Evolutionary conservation across 1,140 invertebrate species (phyloP).

Genomic region (Drosophila parabipectinata): DNA sequence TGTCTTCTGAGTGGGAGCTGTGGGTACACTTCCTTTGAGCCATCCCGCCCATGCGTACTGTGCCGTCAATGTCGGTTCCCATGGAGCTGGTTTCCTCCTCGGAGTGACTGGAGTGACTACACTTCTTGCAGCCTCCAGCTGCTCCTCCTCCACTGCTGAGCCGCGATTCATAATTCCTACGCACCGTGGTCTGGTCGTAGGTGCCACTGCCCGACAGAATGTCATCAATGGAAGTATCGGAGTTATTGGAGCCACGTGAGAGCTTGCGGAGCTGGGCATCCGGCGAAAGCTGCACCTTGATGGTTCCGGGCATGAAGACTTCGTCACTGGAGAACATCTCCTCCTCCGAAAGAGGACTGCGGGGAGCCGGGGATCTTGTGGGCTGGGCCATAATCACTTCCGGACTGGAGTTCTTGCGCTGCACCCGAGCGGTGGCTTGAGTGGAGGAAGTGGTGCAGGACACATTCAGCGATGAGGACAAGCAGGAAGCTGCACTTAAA

Average conservation of each 20-base stretch:
- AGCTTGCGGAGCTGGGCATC: conserved; percentile 85
- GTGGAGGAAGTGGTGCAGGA: conserved; percentile 74
- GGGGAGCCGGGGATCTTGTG: conserved; percentile 85
- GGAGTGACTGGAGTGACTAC: conserved; percentile 87
- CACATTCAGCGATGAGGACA: conserved; percentile 81
- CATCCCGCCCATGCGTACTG: conserved; percentile 89
- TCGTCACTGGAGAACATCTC: conserved; percentile 87
- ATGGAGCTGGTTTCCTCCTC: conserved; percentile 88
- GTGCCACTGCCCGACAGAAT: conserved; percentile 85
- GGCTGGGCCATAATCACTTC: conserved; percentile 86
- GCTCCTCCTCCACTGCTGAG: conserved; percentile 80
- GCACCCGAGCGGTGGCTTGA: conserved; percentile 55
- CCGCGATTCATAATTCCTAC: conserved; percentile 75
- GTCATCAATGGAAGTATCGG: conserved; percentile 87
- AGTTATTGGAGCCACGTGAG: conserved; percentile 87
- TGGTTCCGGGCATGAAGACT: conserved; percentile 86
- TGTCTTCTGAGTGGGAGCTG: conserved; percentile 92
- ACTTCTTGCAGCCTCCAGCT: conserved; percentile 85
- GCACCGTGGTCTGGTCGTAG: conserved; percentile 78
- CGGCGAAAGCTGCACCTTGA: conserved; percentile 85
- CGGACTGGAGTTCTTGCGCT: conserved; percentile 63
- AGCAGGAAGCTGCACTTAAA: conserved; percentile 85
- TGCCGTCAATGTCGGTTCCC: conserved; percentile 90
- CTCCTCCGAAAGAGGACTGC: conserved; percentile 87
- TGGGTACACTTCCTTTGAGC: conserved; percentile 90